Base-by-base conservation (phyloP, 2,797 vertebrate species). In the Acipenser ruthenus region DNA sequence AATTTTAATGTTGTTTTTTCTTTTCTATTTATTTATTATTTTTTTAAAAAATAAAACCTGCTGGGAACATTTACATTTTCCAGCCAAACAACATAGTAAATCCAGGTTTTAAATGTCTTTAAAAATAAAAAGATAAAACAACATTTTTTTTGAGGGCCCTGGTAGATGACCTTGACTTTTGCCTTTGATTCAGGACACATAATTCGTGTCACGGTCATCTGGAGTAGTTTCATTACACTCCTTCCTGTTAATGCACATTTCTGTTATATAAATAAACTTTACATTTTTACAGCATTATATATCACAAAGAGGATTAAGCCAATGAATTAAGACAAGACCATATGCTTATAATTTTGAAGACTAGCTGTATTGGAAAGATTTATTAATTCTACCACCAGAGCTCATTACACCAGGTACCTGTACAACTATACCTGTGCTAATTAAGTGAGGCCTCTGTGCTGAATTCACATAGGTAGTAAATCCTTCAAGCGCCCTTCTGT, bases 321-420 rank as follows among this genome's bases (percentile, higher is more conserved):
- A 37, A 5, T 37, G 84, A 87, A 87, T 86, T 85, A 82, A 81
- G 82, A 86, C 85, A 80, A 84, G 86, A 86, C 83, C 86, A 82
- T 87, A 88, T 87, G 87, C 72, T 89, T 81, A 78, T 84, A 84
- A 85, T 84, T 86, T 85, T 78, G 84, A 76, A 87, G 79, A 69
- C 80, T 70, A 84, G 69, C 81, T 80, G 69, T 79, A 80, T 80
- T 79, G 76, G 73, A 73, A 72, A 83, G 77, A 85, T 83, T 84
- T 87, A 86, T 86, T 86, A 86, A 84, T 87, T 88, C 76, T 72
- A 82, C 78, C 60, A 73, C 66, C 74, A 75, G 58, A 70, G 70
- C 82, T 85, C 82, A 81, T 86, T 86, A 83, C 76, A 70, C 58
- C 74, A 71, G 78, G 72, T 84, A 79, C 74, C 75, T 80, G 37